These are phyloP conservation scores for Melanotaenia boesemani DNA, from an alignment of 2,797 vertebrate genomes.

Conservation along the genomic window DNA sequence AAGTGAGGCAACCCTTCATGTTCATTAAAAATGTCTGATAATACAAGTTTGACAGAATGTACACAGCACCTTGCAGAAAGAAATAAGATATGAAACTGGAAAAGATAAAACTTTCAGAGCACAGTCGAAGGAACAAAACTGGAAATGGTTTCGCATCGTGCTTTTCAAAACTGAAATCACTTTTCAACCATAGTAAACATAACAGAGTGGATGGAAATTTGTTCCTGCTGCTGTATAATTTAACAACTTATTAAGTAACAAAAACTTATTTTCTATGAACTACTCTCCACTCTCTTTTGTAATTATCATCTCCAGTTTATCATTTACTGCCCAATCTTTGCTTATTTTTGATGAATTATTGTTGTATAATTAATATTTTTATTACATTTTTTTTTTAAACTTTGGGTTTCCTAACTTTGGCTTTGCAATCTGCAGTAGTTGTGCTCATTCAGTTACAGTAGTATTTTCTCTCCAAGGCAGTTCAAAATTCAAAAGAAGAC, in stretches of 20 bases:
- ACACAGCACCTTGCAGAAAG: neutral
- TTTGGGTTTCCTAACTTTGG: neutral
- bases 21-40: constrained; percentile 36
- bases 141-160: constrained; percentile 26
- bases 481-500: neutral
- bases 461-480: neutral
- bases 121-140: neutral
- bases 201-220: neutral
- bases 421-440: neutral
- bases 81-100: neutral
- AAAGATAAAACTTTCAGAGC: neutral
- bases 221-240: neutral
- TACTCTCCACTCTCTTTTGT: neutral
- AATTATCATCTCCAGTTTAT: neutral
- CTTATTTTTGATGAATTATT: neutral
- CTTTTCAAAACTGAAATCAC: neutral
- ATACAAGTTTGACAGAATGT: constrained; percentile 11
- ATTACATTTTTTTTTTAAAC: neutral
- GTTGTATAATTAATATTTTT: neutral
- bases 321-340: neutral
- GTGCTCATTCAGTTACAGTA: neutral
- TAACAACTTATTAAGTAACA: neutral
- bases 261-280: neutral
- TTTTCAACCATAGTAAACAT: constrained; percentile 39
- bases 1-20: constrained; percentile 55